Evolutionary conservation across 2,113 vertebrate genomes (phyloP), one percentile per base, ranked within the genome.

Genomic region (Siniperca knerii): DNA sequence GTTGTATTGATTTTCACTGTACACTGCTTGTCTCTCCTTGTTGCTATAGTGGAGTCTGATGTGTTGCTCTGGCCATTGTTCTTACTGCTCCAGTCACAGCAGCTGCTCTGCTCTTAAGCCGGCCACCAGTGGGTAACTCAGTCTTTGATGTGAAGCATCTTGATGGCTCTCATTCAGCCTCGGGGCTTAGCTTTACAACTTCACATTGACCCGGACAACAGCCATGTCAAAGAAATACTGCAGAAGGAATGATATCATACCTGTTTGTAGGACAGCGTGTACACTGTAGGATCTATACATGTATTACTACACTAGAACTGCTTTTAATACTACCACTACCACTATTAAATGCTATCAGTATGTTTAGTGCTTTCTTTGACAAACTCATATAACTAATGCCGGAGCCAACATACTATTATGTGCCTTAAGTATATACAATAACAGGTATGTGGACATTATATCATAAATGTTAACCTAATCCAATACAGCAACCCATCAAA

Each of bases 71-170:
- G 71, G 64, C 61, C 61, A 15, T 29, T 71, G 77, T 77, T 79
- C 81, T 76, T 35, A 23, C 70, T 72, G 81, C 85, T 82, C 60
- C 58, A 75, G 72, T 79, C 66, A 57, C 82, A 77, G 87, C 87
- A 60, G 90, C 84, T 76, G 75, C 79, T 78, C 58, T 71, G 64
- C 73, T 89, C 75, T 78, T 55, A 74, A 75, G 75, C 75, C 3
- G 48, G 70, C 73, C 85, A 77, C 50, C 62, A 20, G 70, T 72
- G 77, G 78, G 29, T 40, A 75, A 75, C 65, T 40, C 55, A 11
- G 78, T 15, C 64, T 89, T 73, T 91, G 89, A 93, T 87, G 92
- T 82, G 81, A 89, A 50, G 70, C 75, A 57, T 79, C 77, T 77
- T 84, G 86, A 87, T 91, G 77, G 75, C 73, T 82, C 78, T 73